Conservation (phyloP, 2,797 vertebrate species). For the Bufotes viridis region DNA sequence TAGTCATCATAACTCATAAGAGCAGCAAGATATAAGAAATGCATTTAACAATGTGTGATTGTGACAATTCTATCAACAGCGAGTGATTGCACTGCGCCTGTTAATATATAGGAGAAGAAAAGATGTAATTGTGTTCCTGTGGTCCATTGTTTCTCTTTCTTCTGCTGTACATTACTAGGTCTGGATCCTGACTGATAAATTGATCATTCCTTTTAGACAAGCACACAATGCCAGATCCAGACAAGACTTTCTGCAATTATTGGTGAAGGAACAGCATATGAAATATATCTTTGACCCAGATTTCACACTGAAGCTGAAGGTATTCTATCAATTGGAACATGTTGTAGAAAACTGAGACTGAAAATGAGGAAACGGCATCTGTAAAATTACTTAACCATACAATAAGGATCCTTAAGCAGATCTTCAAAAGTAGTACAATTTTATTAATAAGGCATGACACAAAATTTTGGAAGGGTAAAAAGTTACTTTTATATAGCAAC, state of each 20-base stretch:
- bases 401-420: neutral
- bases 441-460: neutral
- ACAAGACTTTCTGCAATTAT: neutral
- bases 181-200: neutral
- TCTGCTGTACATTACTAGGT: neutral
- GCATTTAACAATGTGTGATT: conserved; percentile 13
- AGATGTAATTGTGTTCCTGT: conserved; percentile 1
- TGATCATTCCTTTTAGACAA: conserved; percentile 3
- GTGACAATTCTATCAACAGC: conserved; percentile 2
- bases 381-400: neutral
- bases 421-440: neutral
- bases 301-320: conserved; percentile 7
- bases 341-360: neutral
- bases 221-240: neutral
- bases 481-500: too few species aligned
- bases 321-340: neutral
- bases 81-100: neutral
- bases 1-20: neutral
- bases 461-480: neutral
- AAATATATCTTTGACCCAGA: conserved; percentile 1
- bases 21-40: neutral
- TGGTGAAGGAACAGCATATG: neutral
- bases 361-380: neutral
- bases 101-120: neutral
- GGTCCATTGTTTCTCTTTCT: conserved; percentile 3